These are phyloP conservation scores for Thera britannica DNA, from an alignment of 2,888 invertebrate genomes.

Conservation along the genomic window DNA sequence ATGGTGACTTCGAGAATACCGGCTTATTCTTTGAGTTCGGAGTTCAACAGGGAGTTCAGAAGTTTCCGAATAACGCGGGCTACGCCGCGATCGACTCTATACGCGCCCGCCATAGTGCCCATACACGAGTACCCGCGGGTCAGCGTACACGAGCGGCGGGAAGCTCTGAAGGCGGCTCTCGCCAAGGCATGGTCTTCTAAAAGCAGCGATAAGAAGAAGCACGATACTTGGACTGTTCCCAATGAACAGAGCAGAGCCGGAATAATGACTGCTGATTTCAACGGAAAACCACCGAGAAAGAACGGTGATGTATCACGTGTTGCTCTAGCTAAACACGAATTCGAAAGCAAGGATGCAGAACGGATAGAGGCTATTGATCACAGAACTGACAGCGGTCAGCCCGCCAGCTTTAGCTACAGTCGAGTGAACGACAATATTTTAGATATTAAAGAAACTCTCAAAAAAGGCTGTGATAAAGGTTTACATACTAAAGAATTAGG, in stretches of 20 bases:
- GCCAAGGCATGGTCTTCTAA: constrained; percentile 81
- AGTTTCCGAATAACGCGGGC: constrained; percentile 84
- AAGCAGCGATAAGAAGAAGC: constrained; percentile 75
- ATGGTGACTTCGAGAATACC: constrained; percentile 87
- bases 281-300: constrained; percentile 63
- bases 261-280: constrained; percentile 70
- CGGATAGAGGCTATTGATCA: constrained; percentile 64
- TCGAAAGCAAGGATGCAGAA: constrained; percentile 75
- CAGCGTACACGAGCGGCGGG: constrained; percentile 82
- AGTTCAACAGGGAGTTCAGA: constrained; percentile 86
- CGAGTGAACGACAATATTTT: constrained; percentile 73
- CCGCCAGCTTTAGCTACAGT: constrained; percentile 69
- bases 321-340: constrained; percentile 76
- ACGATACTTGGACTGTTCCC: constrained; percentile 77
- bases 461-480: constrained; percentile 83
- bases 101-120: constrained; percentile 83
- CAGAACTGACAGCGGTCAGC: constrained; percentile 66
- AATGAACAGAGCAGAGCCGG: constrained; percentile 70
- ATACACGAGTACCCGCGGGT: constrained; percentile 86
- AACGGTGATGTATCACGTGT: constrained; percentile 73
- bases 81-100: constrained; percentile 79
- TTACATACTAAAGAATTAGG: constrained; percentile 79
- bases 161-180: constrained; percentile 80
- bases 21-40: constrained; percentile 86
- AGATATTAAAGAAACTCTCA: constrained; percentile 79